A percentile compares a stretch with the other conserved stretches of the same genome.
phyloP scores from a whole-genome alignment of 2,113 vertebrate species.

The Fulica atra region DNA sequence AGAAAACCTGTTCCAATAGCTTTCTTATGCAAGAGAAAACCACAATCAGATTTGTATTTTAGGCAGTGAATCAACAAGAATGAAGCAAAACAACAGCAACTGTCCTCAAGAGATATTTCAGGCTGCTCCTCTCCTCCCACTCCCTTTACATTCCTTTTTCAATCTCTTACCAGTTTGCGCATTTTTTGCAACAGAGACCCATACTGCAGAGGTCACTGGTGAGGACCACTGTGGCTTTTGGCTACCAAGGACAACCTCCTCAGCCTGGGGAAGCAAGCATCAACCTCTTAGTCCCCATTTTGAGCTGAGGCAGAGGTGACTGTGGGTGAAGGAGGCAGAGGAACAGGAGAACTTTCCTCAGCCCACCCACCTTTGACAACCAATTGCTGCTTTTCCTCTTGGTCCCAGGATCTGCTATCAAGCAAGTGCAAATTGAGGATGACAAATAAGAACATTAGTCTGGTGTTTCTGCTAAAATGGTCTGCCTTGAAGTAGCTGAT shows the following conservation, averaged over 20 bases:
- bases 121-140: constrained; percentile 8
- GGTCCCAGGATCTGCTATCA: not conserved
- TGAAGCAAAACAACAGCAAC: constrained; percentile 30
- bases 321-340: not conserved
- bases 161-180: not conserved
- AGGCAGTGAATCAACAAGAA: constrained; percentile 24
- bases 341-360: not conserved
- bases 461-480: constrained; percentile 39
- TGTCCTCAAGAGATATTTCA: not conserved
- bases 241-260: not conserved
- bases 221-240: not conserved
- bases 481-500: constrained; percentile 34
- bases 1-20: constrained; percentile 12
- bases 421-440: constrained; percentile 47
- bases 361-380: not conserved
- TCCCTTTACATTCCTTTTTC: not conserved
- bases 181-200: not conserved
- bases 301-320: not conserved
- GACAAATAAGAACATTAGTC: constrained; percentile 59
- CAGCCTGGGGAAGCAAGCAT: not conserved
- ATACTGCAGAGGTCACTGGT: not conserved
- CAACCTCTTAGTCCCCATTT: not conserved
- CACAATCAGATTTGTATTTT: constrained; percentile 25
- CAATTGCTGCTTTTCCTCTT: not conserved
- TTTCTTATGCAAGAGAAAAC: constrained; percentile 32